These are phyloP conservation scores for Leptonema lineaticorne DNA, from an alignment of 1,140 invertebrate genomes.

Conservation along the genomic window DNA sequence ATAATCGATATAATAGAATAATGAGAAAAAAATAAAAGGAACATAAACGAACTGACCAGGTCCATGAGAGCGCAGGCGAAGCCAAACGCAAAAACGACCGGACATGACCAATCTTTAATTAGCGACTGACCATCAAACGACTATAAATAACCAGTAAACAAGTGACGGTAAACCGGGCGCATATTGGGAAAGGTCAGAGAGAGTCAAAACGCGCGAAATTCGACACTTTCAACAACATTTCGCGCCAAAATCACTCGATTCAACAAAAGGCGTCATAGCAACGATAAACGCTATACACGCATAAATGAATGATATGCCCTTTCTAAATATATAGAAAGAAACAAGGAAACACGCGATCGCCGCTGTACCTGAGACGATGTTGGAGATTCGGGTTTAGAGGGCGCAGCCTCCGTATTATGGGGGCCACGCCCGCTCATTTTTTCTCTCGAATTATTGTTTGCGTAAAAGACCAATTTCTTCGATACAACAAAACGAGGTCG, in stretches of 20 bases:
- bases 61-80: too few relatives aligned
- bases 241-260: not conserved
- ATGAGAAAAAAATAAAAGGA: not conserved
- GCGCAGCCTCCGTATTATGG: not conserved
- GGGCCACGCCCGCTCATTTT: not conserved
- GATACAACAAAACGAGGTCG: not conserved
- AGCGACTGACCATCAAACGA: conserved; percentile 25
- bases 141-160: conserved; percentile 41
- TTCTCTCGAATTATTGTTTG: not conserved
- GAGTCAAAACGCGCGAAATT: too few relatives aligned
- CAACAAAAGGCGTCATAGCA: not conserved
- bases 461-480: not conserved
- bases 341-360: not conserved
- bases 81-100: not conserved
- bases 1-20: too few relatives aligned
- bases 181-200: conserved; percentile 3
- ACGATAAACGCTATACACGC: not conserved
- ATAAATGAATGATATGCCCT: too few relatives aligned
- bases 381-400: not conserved
- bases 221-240: not conserved
- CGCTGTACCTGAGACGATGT: not conserved
- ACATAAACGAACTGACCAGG: conserved; percentile 9
- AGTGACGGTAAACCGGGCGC: not conserved
- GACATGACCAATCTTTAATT: conserved; percentile 24
- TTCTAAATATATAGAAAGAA: too few relatives aligned